These are phyloP conservation scores for Toxotes lorentzi DNA, from an alignment of 2,797 vertebrate species.

Conservation along the genomic window DNA sequence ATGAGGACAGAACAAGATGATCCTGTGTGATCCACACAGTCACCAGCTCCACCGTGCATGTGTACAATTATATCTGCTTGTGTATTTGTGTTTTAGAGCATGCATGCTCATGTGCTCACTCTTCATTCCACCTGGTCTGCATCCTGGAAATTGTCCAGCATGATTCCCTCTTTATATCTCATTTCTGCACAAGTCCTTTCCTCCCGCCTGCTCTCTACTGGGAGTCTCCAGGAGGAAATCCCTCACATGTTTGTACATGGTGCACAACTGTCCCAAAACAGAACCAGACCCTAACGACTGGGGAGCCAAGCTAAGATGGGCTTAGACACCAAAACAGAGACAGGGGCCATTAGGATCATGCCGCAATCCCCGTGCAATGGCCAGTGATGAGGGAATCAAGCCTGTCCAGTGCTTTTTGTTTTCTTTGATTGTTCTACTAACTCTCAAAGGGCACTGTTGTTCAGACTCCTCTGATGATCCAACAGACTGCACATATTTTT, in stretches of 20 bases:
- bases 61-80: conserved; percentile 4
- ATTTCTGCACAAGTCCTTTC: conserved; percentile 82
- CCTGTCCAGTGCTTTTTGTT: conserved; percentile 65
- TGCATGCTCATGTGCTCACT: conserved; percentile 12
- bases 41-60: neutral
- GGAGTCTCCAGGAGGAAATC: conserved; percentile 81
- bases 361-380: conserved; percentile 74
- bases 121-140: conserved; percentile 45
- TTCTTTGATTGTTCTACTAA: conserved; percentile 76
- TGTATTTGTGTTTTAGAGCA: neutral
- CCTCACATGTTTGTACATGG: conserved; percentile 78
- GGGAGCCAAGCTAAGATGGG: conserved; percentile 78
- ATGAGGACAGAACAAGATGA: conserved; percentile 43
- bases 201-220: conserved; percentile 61
- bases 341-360: conserved; percentile 78
- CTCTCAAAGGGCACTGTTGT: conserved; percentile 65
- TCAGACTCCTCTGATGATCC: conserved; percentile 66
- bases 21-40: conserved; percentile 36
- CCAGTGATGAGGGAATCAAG: conserved; percentile 77
- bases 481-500: conserved; percentile 63
- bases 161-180: conserved; percentile 80
- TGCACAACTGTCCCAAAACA: conserved; percentile 78
- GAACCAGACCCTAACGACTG: conserved; percentile 73
- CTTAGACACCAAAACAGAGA: conserved; percentile 80
- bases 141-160: conserved; percentile 79